Conservation (phyloP, 2,888 invertebrate species). For the Dendrolimus pini region DNA sequence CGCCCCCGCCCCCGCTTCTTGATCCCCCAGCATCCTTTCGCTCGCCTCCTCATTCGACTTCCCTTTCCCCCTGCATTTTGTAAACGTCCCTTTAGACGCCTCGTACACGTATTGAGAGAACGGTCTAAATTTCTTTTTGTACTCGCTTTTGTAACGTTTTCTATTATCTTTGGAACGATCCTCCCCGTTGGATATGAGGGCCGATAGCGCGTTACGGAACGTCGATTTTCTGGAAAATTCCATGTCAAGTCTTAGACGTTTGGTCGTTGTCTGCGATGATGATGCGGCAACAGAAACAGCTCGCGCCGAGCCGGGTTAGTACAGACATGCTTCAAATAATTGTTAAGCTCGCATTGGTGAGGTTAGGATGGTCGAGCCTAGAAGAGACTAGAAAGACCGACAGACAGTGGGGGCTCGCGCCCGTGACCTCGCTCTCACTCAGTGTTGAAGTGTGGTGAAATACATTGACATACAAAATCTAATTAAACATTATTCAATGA, state of each 20-base stretch:
- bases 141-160: slow-evolving; percentile 85
- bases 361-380: slow-evolving; percentile 63
- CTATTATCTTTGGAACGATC: slow-evolving; percentile 79
- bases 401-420: slow-evolving; percentile 46
- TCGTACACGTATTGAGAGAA: slow-evolving; percentile 88
- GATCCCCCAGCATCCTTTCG: slow-evolving; percentile 67
- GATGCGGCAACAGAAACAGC: slow-evolving; percentile 71
- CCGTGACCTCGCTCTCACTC: slow-evolving; percentile 40
- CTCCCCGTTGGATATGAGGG: slow-evolving; percentile 77
- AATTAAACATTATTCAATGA: slow-evolving; percentile 60
- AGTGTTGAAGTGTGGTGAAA: slow-evolving; percentile 63
- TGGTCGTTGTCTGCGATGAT: slow-evolving; percentile 56
- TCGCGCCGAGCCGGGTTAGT: slow-evolving; percentile 71
- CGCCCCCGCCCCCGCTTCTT: slow-evolving; percentile 29
- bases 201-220: slow-evolving; percentile 77
- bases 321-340: slow-evolving; percentile 74
- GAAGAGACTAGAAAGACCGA: slow-evolving; percentile 62
- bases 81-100: slow-evolving; percentile 82
- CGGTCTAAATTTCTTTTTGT: slow-evolving; percentile 88
- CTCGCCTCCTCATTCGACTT: slow-evolving; percentile 76
- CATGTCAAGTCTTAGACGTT: slow-evolving; percentile 71
- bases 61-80: slow-evolving; percentile 78
- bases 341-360: slow-evolving; percentile 74
- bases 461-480: slow-evolving; percentile 71
- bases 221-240: slow-evolving; percentile 77